Evolutionary conservation across 2,113 vertebrate genomes (phyloP), one percentile per base, ranked within the genome.

Genomic region (Megaleporinus macrocephalus): DNA sequence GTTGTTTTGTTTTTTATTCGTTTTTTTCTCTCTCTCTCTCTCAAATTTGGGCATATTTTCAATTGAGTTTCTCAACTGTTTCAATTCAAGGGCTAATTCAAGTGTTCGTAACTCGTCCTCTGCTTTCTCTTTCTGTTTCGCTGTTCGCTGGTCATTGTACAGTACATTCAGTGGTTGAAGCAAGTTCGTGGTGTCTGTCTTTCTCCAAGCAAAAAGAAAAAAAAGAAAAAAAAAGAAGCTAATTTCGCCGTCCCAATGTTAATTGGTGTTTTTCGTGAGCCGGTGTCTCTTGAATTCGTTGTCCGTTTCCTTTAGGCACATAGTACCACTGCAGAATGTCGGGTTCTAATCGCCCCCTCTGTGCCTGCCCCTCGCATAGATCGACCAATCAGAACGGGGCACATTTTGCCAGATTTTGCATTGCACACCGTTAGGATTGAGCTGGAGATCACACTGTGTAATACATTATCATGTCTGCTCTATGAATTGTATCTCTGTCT

Each of bases 51-150:
- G 62, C 82, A 87, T 81, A 82, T 81, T 84, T 77, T 73, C 30
- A 44, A 44, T 6, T 72, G 53, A 73, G 66, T 92, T 91, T 86
- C 65, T 85, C 73, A 88, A 92, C 88, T 85, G 79, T 92, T 92
- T 90, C 71, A 87, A 93, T 91, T 92, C 87, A 95, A 95, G 94
- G 94, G 94, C 94, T 95, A 95, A 91, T 90, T 92, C 90, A 83
- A 86, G 82, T 86, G 84, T 93, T 90, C 89, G 83, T 89, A 74
- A 89, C 86, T 85, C 59, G 71, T 87, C 75, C 76, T 83, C 20
- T 73, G 76, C 65, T 57, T 70, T 62, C 69, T 79, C 87, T 89
- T 87, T 83, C 76, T 1, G 36, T 84, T 26, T 90, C 86, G 83
- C 85, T 71, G 85, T 89, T 74, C 57, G 26, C 73, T 73, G 84